Evolutionary conservation across 2,888 invertebrate genomes (phyloP).

Genomic region (Andrena camellia): DNA sequence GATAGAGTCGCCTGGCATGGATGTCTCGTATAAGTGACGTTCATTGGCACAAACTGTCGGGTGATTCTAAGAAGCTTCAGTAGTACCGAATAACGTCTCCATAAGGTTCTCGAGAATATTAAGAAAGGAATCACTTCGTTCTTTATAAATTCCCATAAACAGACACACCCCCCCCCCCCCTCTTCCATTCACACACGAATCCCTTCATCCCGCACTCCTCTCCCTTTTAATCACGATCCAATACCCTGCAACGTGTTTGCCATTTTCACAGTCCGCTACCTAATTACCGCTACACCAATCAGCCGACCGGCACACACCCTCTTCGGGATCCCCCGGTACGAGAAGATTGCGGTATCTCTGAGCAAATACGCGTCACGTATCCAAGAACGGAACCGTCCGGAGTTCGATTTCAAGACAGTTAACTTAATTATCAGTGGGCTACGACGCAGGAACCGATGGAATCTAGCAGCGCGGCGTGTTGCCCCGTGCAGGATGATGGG

Average conservation of each 20-base stretch:
- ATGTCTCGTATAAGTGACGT: background rate
- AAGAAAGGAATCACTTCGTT: too few relatives aligned
- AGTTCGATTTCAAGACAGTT: constrained; percentile 70
- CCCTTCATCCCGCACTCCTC: background rate
- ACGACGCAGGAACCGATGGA: constrained; percentile 66
- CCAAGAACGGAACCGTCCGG: constrained; percentile 49
- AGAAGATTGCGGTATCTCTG: constrained; percentile 42
- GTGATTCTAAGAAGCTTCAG: background rate
- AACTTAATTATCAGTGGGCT: constrained; percentile 69
- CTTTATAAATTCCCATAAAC: too few relatives aligned
- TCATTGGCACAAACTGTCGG: background rate
- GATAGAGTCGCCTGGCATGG: constrained; percentile 10
- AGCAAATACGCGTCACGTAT: constrained; percentile 56
- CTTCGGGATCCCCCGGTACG: constrained; percentile 21
- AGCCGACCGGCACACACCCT: constrained; percentile 44
- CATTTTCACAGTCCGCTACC: constrained; percentile 52
- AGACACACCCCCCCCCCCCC: too few relatives aligned
- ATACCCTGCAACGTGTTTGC: constrained; percentile 48
- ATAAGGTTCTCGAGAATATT: too few relatives aligned
- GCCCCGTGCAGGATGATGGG: background rate
- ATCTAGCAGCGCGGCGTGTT: constrained; percentile 32
- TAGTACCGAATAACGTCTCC: too few relatives aligned
- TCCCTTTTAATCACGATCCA: constrained; percentile 24
- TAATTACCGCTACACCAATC: constrained; percentile 55
- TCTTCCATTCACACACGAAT: background rate